phyloP scores from a whole-genome alignment of 2,888 invertebrate species.

The Tenthredo notha region DNA sequence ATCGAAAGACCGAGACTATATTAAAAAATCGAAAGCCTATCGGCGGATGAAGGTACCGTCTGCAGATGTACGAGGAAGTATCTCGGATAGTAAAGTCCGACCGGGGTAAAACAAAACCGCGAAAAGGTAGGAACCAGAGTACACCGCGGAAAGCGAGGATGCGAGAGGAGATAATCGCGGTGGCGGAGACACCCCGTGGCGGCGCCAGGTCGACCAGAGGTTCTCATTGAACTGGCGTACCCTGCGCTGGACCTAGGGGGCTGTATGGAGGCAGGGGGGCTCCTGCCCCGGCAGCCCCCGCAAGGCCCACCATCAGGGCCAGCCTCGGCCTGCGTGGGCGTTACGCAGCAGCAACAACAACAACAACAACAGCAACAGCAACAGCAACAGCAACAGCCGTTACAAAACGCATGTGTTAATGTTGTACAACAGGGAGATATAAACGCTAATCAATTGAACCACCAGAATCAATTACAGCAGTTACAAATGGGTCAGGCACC shows the following conservation, averaged over 20 bases:
- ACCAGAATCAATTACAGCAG: conserved; percentile 75
- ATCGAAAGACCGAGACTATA: background rate
- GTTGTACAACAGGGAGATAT: conserved; percentile 67
- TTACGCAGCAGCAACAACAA: conserved; percentile 64
- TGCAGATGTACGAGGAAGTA: conserved; percentile 42
- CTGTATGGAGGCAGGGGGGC: conserved; percentile 89
- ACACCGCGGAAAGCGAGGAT: conserved; percentile 41
- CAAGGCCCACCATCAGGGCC: conserved; percentile 80
- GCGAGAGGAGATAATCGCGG: conserved; percentile 60
- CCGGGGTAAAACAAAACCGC: background rate
- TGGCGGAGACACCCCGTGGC: conserved; percentile 57
- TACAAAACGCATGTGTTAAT: conserved; percentile 61
- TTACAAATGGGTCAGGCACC: conserved; percentile 78
- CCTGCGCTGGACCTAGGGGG: conserved; percentile 83
- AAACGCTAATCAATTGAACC: conserved; percentile 68
- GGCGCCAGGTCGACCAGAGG: conserved; percentile 72
- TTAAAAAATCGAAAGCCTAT: background rate
- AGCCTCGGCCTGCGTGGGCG: conserved; percentile 70
- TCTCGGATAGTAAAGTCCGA: background rate
- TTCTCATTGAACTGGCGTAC: conserved; percentile 81
- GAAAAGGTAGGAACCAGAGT: background rate
- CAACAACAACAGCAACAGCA: conserved; percentile 81
- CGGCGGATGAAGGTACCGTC: conserved; percentile 21
- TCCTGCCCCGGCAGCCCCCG: conserved; percentile 85
- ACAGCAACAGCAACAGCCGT: conserved; percentile 83